A percentile compares a stretch with the other conserved stretches of the same genome.
Conservation (phyloP, 1,140 invertebrate genomes). For the Muscidifurax raptorellus region DNA sequence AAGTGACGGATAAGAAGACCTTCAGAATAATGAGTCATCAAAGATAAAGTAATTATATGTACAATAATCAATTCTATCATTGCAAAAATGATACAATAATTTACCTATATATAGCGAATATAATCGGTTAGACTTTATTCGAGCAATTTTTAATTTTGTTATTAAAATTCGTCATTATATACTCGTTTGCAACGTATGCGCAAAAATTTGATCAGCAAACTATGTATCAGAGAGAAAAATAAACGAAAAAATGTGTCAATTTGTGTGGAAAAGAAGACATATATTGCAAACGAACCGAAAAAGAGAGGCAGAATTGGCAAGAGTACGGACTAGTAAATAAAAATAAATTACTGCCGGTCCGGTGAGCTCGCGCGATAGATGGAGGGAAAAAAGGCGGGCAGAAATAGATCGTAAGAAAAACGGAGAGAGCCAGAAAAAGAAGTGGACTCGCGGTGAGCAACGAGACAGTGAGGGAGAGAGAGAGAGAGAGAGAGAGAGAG, state of each 20-base stretch:
- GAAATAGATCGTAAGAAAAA: constrained; percentile 39
- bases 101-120: not conserved
- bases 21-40: not conserved
- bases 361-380: constrained; percentile 3
- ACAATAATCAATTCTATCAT: not conserved
- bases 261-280: not conserved
- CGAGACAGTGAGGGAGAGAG: not conserved
- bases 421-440: constrained; percentile 18
- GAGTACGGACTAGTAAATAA: constrained; percentile 4
- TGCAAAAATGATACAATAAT: no score
- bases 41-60: not conserved
- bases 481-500: constrained; percentile 46
- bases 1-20: not conserved
- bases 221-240: not conserved
- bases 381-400: constrained; percentile 11
- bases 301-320: not conserved
- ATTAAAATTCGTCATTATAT: no score
- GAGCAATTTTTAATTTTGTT: no score
- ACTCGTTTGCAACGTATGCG: no score
- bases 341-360: constrained; percentile 25
- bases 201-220: not conserved
- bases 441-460: not conserved
- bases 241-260: not conserved
- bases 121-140: no score
- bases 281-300: not conserved